phyloP scores from a whole-genome alignment of 2,888 invertebrate species.

The Dexiosoma caninum region DNA sequence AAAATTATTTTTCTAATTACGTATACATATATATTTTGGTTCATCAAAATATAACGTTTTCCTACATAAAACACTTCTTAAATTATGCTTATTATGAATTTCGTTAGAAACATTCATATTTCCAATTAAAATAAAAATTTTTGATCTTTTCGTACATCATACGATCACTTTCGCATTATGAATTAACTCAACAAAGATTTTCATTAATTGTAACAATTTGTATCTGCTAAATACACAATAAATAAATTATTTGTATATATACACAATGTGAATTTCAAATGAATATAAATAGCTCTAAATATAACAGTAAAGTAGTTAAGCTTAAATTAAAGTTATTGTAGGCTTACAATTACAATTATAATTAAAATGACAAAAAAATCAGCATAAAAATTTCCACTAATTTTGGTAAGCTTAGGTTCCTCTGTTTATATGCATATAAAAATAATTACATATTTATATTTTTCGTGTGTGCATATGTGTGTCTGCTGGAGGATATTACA shows the following conservation, averaged over 20 bases:
- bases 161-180: background rate
- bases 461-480: too few species aligned
- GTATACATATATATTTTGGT: background rate
- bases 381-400: too few species aligned
- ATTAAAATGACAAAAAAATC: slow-evolving; percentile 17
- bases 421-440: too few species aligned
- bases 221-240: slow-evolving; percentile 15
- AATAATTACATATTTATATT: too few species aligned
- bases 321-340: slow-evolving; percentile 11
- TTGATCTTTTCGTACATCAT: background rate
- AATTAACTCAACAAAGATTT: background rate
- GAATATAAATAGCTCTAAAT: slow-evolving; percentile 6
- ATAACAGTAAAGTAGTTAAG: slow-evolving; percentile 20
- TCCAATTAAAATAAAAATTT: background rate
- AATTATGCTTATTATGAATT: background rate
- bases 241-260: too few species aligned
- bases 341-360: background rate
- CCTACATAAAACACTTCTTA: background rate
- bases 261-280: background rate
- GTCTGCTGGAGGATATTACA: too few species aligned
- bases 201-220: slow-evolving; percentile 1
- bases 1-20: slow-evolving; percentile 8
- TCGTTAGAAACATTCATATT: background rate
- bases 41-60: slow-evolving; percentile 11
- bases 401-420: too few species aligned